These are phyloP conservation scores for Byasa hedistus DNA, from an alignment of 2,888 invertebrate genomes.

Conservation along the genomic window DNA sequence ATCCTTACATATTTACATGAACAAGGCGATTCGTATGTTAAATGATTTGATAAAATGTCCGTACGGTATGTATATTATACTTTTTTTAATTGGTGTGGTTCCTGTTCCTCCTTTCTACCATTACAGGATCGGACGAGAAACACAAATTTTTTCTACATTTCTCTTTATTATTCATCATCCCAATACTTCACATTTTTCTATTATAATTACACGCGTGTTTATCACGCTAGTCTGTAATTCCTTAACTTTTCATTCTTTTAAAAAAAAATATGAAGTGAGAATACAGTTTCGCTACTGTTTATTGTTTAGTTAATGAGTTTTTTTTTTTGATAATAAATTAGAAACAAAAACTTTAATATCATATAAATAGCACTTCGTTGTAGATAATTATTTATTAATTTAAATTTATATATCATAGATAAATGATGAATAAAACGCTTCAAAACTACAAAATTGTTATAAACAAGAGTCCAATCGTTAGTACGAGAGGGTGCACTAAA, in stretches of 20 bases:
- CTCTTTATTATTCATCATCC: no score
- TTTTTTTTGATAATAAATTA: not conserved
- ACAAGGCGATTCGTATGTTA: slow-evolving; percentile 1
- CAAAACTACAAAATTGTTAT: not conserved
- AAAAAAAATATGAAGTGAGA: not conserved
- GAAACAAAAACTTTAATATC: not conserved
- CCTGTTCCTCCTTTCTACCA: not conserved
- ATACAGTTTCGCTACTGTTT: not conserved
- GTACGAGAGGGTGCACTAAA: slow-evolving; percentile 47
- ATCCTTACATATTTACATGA: slow-evolving; percentile 13
- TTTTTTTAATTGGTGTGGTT: not conserved
- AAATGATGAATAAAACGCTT: not conserved
- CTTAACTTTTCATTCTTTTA: no score
- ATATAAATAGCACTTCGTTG: not conserved
- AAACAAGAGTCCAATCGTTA: slow-evolving; percentile 21
- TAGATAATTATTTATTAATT: not conserved
- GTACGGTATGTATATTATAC: not conserved
- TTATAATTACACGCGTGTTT: no score
- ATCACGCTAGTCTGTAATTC: no score
- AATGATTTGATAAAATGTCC: slow-evolving; percentile 2
- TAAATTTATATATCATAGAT: not conserved
- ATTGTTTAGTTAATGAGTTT: not conserved
- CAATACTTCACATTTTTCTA: no score
- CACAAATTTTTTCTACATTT: no score
- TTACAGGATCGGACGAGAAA: not conserved